Conservation (phyloP, 2,888 invertebrate genomes). For the Andrena trimmerana region DNA sequence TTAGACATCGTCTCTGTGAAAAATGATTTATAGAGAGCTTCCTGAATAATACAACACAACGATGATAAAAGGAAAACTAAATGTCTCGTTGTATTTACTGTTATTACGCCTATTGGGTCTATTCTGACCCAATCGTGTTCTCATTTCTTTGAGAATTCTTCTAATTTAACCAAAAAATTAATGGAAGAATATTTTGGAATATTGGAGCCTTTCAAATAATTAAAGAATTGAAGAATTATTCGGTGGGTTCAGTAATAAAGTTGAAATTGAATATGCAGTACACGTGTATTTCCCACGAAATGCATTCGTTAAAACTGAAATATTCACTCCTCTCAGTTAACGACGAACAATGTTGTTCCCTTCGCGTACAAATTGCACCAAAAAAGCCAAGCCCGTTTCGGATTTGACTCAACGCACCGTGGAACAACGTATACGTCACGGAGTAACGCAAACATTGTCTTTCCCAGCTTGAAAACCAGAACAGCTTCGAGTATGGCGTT, state of each 20-base stretch:
- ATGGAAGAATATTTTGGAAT: no score
- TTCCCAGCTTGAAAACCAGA: not conserved
- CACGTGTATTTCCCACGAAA: no score
- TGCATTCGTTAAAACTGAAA: not conserved
- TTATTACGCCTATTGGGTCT: no score
- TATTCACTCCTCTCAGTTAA: not conserved
- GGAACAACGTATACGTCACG: not conserved
- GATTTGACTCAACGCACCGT: conserved; percentile 10
- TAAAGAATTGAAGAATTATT: not conserved
- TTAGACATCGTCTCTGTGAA: not conserved
- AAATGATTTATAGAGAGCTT: not conserved
- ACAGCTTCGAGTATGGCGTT: not conserved
- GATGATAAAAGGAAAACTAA: no score
- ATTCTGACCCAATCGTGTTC: no score
- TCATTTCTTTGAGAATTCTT: no score
- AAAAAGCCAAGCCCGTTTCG: conserved; percentile 1
- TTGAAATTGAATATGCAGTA: not conserved
- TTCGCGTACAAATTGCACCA: not conserved
- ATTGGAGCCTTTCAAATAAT: no score
- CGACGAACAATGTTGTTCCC: not conserved
- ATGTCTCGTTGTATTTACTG: no score
- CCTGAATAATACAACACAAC: no score
- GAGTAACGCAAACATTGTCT: conserved; percentile 13
- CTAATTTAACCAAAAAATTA: no score
- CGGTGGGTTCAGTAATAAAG: not conserved